Percentiles rank a stretch among this genome's conserved stretches.
Conservation (phyloP, 2,113 vertebrate species). For the Tamias sibiricus region DNA sequence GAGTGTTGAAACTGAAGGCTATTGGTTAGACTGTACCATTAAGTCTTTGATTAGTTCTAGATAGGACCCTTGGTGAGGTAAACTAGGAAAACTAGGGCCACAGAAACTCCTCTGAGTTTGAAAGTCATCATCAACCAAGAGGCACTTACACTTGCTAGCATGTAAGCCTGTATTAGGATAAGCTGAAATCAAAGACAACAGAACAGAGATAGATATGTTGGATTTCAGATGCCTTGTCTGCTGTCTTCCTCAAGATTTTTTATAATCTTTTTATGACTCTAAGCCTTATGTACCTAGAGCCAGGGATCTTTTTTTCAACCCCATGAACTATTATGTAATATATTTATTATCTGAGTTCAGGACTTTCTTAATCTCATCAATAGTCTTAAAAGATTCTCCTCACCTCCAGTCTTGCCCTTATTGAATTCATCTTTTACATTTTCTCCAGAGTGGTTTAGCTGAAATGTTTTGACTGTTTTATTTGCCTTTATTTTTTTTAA, state of each 20-base stretch:
- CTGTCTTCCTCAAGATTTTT: neutral
- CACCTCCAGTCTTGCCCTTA: neutral
- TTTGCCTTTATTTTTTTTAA: neutral
- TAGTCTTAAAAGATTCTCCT: slow-evolving; percentile 34
- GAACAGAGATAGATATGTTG: neutral
- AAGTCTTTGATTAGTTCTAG: neutral
- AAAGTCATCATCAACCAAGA: neutral
- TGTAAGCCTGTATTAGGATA: neutral
- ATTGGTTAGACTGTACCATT: neutral
- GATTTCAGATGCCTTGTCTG: neutral
- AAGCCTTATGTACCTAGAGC: neutral
- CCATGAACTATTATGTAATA: neutral
- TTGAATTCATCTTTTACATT: slow-evolving; percentile 3
- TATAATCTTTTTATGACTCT: slow-evolving; percentile 13
- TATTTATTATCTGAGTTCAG: neutral
- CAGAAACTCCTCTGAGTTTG: slow-evolving; percentile 10
- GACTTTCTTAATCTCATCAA: neutral
- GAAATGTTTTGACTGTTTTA: slow-evolving; percentile 31
- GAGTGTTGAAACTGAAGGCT: neutral
- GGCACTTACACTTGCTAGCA: neutral
- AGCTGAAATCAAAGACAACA: neutral
- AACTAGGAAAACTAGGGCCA: neutral
- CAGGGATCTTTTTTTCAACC: slow-evolving; percentile 46
- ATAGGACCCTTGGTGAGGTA: neutral
- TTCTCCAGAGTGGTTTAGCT: neutral